These are phyloP conservation scores for Varanus salvator DNA, from an alignment of 2,113 vertebrate species.

Conservation along the genomic window DNA sequence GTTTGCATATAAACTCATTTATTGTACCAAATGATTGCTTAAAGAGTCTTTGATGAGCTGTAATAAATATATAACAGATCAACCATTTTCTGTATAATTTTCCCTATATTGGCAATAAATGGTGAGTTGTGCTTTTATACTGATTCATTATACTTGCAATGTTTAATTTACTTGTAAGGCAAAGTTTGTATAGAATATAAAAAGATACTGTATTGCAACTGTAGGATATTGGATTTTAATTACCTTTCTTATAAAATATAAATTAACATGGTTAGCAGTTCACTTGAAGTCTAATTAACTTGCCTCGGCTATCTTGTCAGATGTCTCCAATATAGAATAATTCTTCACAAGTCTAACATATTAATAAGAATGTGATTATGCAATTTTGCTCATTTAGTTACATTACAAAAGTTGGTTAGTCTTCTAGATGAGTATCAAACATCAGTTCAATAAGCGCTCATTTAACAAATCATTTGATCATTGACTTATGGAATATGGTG, in stretches of 20 bases:
- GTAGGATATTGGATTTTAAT: constrained; percentile 74
- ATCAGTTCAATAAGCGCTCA: constrained; percentile 48
- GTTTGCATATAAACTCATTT: constrained; percentile 31
- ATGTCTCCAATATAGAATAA: constrained; percentile 65
- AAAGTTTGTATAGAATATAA: constrained; percentile 67
- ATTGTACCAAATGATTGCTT: constrained; percentile 32
- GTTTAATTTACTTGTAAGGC: constrained; percentile 71
- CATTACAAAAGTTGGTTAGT: constrained; percentile 67
- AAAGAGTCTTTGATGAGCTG: background rate
- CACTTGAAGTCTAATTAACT: constrained; percentile 79
- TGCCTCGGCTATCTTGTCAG: constrained; percentile 68
- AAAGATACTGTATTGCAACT: constrained; percentile 61
- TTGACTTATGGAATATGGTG: constrained; percentile 46
- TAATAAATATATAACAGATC: constrained; percentile 53
- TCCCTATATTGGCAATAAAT: constrained; percentile 65
- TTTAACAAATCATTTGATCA: constrained; percentile 53
- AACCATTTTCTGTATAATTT: constrained; percentile 55
- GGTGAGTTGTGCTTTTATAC: constrained; percentile 51
- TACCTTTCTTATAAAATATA: constrained; percentile 79
- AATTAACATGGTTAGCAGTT: constrained; percentile 75
- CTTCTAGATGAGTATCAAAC: constrained; percentile 63
- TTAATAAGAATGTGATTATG: constrained; percentile 74
- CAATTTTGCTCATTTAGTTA: constrained; percentile 73
- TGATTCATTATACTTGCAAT: constrained; percentile 64
- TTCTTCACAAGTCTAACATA: constrained; percentile 74